phyloP scores from a whole-genome alignment of 1,140 invertebrate species.

The Cheumatopsyche charites region DNA sequence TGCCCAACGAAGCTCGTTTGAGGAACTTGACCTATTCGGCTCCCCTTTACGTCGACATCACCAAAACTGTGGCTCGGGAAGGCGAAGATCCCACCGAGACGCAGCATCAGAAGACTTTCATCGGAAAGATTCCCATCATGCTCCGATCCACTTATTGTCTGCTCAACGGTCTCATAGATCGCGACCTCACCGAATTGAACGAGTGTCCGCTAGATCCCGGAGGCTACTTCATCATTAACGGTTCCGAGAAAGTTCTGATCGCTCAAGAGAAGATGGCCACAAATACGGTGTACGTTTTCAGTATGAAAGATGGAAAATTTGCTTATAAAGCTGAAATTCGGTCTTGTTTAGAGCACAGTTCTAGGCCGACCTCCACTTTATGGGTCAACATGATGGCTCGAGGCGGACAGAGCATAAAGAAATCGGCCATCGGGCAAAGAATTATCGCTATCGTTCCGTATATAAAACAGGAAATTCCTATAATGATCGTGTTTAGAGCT shows the following conservation, averaged over 20 bases:
- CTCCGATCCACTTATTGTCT: conserved; percentile 96
- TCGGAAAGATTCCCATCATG: conserved; percentile 98
- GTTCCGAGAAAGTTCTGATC: conserved; percentile 95
- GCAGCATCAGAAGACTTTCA: conserved; percentile 96
- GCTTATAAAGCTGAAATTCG: conserved; percentile 97
- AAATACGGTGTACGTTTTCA: conserved; percentile 99
- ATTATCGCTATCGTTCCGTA: conserved; percentile 98
- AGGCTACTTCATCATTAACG: conserved; percentile 96
- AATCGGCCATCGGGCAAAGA: conserved; percentile 96
- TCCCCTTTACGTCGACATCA: conserved; percentile 97
- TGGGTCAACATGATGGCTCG: conserved; percentile 99
- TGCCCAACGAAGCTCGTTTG: conserved; percentile 96
- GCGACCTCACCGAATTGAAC: conserved; percentile 98
- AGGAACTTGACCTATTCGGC: conserved; percentile 94
- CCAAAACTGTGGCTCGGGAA: conserved; percentile 92
- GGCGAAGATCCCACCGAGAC: conserved; percentile 91
- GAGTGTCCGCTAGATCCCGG: conserved; percentile 98
- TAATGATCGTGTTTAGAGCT: conserved; percentile 98
- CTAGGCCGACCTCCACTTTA: conserved; percentile 92
- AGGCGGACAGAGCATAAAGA: conserved; percentile 93
- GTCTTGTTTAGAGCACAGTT: conserved; percentile 93
- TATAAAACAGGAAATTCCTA: conserved; percentile 98
- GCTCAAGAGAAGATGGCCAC: conserved; percentile 99
- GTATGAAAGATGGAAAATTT: conserved; percentile 98
- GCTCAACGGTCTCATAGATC: conserved; percentile 90